Conservation (phyloP, 2,797 vertebrate genomes). For the Dendrocincla tyrannina region DNA sequence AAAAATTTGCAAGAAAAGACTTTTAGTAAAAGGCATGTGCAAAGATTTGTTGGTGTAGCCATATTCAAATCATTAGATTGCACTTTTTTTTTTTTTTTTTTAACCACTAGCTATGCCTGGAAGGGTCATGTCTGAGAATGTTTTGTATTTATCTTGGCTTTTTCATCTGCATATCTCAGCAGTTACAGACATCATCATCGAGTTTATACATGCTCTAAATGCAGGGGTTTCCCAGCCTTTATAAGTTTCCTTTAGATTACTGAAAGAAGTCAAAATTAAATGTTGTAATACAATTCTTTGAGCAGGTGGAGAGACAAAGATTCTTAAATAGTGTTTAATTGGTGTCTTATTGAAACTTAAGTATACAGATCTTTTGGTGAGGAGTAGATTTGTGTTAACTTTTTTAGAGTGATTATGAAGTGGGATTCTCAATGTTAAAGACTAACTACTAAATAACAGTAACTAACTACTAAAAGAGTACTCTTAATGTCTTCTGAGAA, state of each 20-base stretch:
- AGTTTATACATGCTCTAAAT: not conserved
- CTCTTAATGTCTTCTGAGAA: not conserved
- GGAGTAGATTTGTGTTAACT: not conserved
- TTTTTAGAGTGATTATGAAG: not conserved
- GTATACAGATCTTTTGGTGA: not conserved
- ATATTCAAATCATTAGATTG: not conserved
- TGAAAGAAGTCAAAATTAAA: not conserved
- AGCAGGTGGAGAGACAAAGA: not conserved
- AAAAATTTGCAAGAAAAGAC: not conserved
- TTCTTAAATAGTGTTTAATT: not conserved
- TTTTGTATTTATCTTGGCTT: constrained; percentile 9
- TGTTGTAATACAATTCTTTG: not conserved
- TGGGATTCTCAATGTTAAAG: not conserved
- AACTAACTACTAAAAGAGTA: not conserved
- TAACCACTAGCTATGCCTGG: not conserved
- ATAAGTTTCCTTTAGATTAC: not conserved
- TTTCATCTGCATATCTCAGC: constrained; percentile 11
- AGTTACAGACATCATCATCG: not conserved
- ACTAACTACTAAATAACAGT: no score
- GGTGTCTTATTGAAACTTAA: not conserved
- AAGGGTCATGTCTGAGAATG: not conserved
- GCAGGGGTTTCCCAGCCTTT: not conserved
- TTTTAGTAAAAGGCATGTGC: not conserved
- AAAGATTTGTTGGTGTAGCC: not conserved
- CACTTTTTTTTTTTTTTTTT: not conserved